Base-by-base conservation (phyloP, 2,113 vertebrate species). In the Podarcis raffonei region DNA sequence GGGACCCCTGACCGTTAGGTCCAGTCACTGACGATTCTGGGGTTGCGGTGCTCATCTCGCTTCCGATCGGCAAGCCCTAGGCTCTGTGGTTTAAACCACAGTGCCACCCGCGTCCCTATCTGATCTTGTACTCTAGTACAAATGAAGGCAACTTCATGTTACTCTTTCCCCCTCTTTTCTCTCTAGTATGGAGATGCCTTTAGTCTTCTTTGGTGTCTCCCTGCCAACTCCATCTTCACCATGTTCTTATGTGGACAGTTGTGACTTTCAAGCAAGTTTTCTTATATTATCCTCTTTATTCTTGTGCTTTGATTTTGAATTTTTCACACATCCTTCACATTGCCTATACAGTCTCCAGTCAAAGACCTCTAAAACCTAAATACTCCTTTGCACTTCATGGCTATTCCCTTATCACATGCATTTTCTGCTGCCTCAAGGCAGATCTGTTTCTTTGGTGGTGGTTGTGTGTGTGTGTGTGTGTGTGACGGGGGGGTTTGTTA, bases 291-390 rank as follows among this genome's bases (percentile, higher is more conserved):
- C 94, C 80, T 86, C 87, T 74, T 92, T 94, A 80, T 92, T 94
- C 22, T 23, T 89, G 9, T 42, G 94, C 87, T 94, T 95, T 95
- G 95, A 94, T 95, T 94, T 93, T 92, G 88, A 66, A 92, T 94
- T 96, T 96, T 96, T 95, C 94, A 95, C 96, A 95, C 92, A 94
- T 94, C 89, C 93, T 95, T 96, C 94, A 92, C 90, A 93, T 95
- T 91, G 95, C 84, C 91, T 96, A 95, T 96, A 83, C 89, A 93
- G 92, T 90, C 87, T 95, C 81, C 83, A 93, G 93, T 96, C 93
- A 96, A 91, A 94, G 94, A 92, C 83, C 0, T 0, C 84, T 95
- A 95, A 95, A 93, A 94, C 91, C 92, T 95, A 95, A 96, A 95
- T 87, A 90, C 15, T 87, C 89, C 91, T 95, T 91, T 96, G 90